A percentile compares a stretch with the other conserved stretches of the same genome.
Conservation (phyloP, 2,113 vertebrate species). For the Heteronetta atricapilla region DNA sequence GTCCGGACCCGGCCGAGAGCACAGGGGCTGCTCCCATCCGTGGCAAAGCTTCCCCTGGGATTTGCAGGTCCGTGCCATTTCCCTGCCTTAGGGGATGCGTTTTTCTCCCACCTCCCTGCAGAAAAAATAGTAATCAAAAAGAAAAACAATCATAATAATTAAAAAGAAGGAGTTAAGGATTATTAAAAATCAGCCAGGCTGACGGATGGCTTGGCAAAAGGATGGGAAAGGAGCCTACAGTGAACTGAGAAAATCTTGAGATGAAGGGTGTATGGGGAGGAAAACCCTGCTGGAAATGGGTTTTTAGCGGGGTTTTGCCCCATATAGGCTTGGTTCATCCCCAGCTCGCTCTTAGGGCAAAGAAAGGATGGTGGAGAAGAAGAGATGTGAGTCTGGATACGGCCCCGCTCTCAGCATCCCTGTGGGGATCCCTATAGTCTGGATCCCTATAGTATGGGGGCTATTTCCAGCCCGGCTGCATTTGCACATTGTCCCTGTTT, state of each 20-base stretch:
- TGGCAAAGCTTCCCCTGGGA: not conserved
- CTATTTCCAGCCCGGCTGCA: not conserved
- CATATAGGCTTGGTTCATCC: not conserved
- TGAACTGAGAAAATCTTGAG: rapidly evolving
- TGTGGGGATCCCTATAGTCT: not conserved
- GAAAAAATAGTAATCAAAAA: not conserved
- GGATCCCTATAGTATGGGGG: not conserved
- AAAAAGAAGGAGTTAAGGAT: too few relatives aligned
- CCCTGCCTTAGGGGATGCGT: not conserved
- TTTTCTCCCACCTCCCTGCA: not conserved
- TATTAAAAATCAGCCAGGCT: not conserved
- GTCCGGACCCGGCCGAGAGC: not conserved
- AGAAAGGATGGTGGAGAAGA: not conserved
- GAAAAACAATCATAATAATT: too few relatives aligned
- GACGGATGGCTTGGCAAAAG: not conserved
- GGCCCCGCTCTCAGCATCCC: not conserved
- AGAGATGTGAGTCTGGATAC: not conserved
- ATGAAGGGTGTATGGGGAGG: rapidly evolving
- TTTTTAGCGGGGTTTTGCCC: not conserved
- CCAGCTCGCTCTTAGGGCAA: rapidly evolving
- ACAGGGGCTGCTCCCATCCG: not conserved
- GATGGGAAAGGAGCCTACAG: not conserved
- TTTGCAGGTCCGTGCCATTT: not conserved
- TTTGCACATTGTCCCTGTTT: not conserved
- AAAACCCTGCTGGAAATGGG: rapidly evolving